phyloP scores from a whole-genome alignment of 2,888 invertebrate genomes.

The Rotaria sp. region DNA sequence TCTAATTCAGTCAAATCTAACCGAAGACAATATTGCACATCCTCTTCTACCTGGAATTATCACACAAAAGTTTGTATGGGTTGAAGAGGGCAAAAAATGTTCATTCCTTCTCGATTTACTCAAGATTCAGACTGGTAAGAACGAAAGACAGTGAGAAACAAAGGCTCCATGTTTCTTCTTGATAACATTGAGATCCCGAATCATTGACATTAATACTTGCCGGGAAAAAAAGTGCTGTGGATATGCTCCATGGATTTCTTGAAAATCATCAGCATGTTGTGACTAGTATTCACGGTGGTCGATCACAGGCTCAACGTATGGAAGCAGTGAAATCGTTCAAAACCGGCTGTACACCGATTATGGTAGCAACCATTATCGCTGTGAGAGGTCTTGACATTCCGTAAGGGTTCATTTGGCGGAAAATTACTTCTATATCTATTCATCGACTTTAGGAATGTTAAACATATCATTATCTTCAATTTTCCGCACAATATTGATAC shows the following conservation, averaged over 20 bases:
- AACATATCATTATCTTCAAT: conserved; percentile 39
- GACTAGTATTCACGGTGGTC: conserved; percentile 96
- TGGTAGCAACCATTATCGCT: conserved; percentile 82
- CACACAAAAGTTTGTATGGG: conserved; percentile 96
- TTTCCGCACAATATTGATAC: conserved; percentile 37
- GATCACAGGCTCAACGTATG: conserved; percentile 90
- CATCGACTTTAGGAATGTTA: neutral
- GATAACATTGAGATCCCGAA: conserved; percentile 40
- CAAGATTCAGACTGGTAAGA: conserved; percentile 61
- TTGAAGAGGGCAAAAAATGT: conserved; percentile 91
- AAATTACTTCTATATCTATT: too few relatives aligned
- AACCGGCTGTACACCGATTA: conserved; percentile 80
- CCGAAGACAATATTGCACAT: too few relatives aligned
- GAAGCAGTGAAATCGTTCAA: conserved; percentile 89
- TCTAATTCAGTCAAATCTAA: too few relatives aligned
- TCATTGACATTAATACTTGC: conserved; percentile 88
- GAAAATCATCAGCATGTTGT: conserved; percentile 72
- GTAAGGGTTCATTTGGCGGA: neutral
- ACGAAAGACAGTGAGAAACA: too few relatives aligned
- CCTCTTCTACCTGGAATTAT: conserved; percentile 77
- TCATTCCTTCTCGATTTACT: conserved; percentile 89
- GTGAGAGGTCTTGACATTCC: conserved; percentile 38
- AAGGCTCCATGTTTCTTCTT: too few relatives aligned
- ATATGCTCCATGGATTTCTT: conserved; percentile 86
- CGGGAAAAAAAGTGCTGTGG: conserved; percentile 97